phyloP scores from a whole-genome alignment of 2,797 vertebrate genomes.

The Tachyglossus aculeatus region DNA sequence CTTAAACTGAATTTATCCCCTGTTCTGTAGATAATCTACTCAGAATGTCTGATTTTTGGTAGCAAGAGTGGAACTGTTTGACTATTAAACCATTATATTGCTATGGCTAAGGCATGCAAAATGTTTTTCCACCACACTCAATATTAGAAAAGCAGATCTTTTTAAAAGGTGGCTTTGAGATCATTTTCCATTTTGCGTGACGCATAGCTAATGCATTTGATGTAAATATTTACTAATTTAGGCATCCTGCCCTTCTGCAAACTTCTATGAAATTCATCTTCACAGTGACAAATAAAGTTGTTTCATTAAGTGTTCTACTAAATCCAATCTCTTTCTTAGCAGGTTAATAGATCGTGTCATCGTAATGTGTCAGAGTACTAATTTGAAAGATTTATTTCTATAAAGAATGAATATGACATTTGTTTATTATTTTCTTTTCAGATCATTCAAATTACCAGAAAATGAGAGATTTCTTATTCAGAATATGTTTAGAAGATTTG shows the following conservation, averaged over 20 bases:
- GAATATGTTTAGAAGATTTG: neutral
- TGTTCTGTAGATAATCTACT: too few species aligned
- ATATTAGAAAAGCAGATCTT: too few species aligned
- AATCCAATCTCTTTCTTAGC: neutral
- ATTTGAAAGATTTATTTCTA: neutral
- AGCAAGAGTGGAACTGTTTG: too few species aligned
- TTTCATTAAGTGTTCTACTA: neutral
- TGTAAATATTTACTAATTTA: neutral
- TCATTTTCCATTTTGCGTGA: too few species aligned
- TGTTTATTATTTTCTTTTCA: neutral
- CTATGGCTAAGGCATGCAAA: too few species aligned
- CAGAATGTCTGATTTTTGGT: too few species aligned
- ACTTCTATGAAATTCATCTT: neutral
- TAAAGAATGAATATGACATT: neutral
- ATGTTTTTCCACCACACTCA: too few species aligned
- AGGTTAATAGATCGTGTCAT: neutral
- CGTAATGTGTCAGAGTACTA: neutral
- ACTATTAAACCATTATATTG: too few species aligned
- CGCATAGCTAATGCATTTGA: too few species aligned
- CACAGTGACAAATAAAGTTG: neutral
- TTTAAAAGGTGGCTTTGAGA: too few species aligned
- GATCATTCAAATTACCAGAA: neutral
- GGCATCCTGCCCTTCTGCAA: neutral
- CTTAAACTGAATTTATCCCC: too few species aligned
- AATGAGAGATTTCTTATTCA: neutral